Evolutionary conservation across 2,797 vertebrate species (phyloP).

Genomic region (Malacoctenus gilli): DNA sequence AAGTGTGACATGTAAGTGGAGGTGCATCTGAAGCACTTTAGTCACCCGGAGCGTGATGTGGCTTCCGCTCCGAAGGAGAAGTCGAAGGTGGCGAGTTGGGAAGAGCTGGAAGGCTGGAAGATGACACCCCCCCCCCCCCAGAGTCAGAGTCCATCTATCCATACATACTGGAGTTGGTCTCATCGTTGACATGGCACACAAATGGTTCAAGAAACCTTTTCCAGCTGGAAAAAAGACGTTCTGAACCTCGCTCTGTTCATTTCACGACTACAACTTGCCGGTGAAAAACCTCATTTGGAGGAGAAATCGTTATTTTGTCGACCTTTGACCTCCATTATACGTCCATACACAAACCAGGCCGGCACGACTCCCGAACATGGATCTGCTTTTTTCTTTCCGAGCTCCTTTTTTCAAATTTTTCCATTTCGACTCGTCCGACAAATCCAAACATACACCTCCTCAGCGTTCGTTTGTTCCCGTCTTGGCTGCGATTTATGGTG

Average conservation of each 20-base stretch:
- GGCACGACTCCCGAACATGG: background rate
- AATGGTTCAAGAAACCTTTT: too few relatives aligned
- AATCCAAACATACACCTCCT: slow-evolving; percentile 10
- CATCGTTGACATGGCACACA: too few relatives aligned
- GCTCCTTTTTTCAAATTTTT: background rate
- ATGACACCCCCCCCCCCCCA: too few relatives aligned
- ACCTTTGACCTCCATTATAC: background rate
- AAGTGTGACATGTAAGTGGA: background rate
- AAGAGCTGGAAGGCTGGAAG: too few relatives aligned
- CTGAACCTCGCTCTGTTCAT: background rate
- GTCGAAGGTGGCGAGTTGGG: too few relatives aligned
- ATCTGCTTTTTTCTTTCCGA: too few relatives aligned
- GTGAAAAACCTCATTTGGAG: too few relatives aligned
- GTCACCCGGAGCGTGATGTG: background rate
- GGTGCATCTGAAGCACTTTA: background rate
- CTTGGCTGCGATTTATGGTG: slow-evolving; percentile 29
- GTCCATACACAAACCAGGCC: background rate
- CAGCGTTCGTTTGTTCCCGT: background rate
- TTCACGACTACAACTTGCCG: background rate
- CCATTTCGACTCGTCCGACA: background rate
- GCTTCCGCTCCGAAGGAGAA: too few relatives aligned
- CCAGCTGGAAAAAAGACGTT: too few relatives aligned
- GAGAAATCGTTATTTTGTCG: background rate
- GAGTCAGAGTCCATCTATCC: too few relatives aligned
- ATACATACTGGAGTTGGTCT: too few relatives aligned